phyloP scores from a whole-genome alignment of 2,113 vertebrate species.

The Ageneiosus marmoratus region DNA sequence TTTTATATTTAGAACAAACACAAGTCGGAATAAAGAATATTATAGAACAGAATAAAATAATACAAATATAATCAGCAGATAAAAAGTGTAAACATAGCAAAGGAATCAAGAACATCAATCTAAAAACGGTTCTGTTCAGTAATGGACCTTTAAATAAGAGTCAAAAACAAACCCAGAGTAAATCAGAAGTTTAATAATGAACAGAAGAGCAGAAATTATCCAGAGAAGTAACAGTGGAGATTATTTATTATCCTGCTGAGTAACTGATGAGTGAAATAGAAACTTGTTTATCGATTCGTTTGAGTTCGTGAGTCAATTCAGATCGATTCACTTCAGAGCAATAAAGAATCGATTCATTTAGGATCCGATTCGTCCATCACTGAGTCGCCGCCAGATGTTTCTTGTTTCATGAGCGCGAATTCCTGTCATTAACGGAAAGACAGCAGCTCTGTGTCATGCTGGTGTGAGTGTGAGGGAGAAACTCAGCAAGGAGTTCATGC shows the following conservation, averaged over 20 bases:
- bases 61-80: no score
- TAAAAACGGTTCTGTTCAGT: no score
- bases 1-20: no score
- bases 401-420: slow-evolving; percentile 57
- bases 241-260: neutral
- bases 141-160: no score
- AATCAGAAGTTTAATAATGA: no score
- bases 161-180: no score
- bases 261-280: neutral
- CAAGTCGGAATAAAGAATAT: no score
- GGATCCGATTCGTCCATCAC: slow-evolving; percentile 3
- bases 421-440: slow-evolving; percentile 31
- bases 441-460: slow-evolving; percentile 1
- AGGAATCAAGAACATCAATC: neutral
- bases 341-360: slow-evolving; percentile 7
- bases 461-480: neutral
- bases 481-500: neutral
- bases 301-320: neutral
- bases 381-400: slow-evolving; percentile 72
- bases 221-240: neutral
- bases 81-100: neutral
- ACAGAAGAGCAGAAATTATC: neutral
- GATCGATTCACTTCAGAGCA: neutral
- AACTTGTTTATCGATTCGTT: neutral
- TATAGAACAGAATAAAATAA: no score